Percentiles rank a stretch among this genome's conserved stretches.
Evolutionary conservation across 2,797 vertebrate species (phyloP).

Genomic region (Crenuchus spilurus): DNA sequence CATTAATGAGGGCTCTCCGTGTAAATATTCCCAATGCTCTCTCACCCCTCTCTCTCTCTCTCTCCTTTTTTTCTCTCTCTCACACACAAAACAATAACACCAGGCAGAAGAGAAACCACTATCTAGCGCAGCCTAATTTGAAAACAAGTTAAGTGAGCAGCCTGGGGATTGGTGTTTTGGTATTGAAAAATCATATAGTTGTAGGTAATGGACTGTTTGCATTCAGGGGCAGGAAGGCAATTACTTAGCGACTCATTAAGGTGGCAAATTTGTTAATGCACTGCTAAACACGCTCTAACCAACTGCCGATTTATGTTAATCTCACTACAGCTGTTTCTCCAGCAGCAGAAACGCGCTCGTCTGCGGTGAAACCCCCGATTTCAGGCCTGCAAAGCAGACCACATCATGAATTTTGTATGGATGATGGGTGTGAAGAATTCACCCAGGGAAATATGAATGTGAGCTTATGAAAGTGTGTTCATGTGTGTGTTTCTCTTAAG

Average conservation of each 20-base stretch:
- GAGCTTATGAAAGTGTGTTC: slow-evolving; percentile 18
- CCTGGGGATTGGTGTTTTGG: slow-evolving; percentile 60
- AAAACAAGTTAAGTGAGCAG: slow-evolving; percentile 56
- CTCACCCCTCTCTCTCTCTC: background rate
- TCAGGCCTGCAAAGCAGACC: slow-evolving; percentile 41
- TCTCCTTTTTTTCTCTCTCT: background rate
- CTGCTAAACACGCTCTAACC: slow-evolving; percentile 68
- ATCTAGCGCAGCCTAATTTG: slow-evolving; percentile 47
- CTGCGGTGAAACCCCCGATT: slow-evolving; percentile 50
- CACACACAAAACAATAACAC: slow-evolving; percentile 45
- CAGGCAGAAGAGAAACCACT: slow-evolving; percentile 42
- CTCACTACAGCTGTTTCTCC: slow-evolving; percentile 64
- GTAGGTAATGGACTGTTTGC: slow-evolving; percentile 68
- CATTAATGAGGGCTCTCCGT: slow-evolving; percentile 50
- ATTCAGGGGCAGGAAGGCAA: slow-evolving; percentile 68
- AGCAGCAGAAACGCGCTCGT: slow-evolving; percentile 61
- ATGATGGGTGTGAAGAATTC: slow-evolving; percentile 52
- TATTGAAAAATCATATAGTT: slow-evolving; percentile 65
- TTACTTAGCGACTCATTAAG: slow-evolving; percentile 70
- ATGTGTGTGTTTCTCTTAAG: slow-evolving; percentile 12
- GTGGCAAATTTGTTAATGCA: slow-evolving; percentile 69
- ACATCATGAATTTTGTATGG: slow-evolving; percentile 58
- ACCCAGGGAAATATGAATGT: slow-evolving; percentile 34
- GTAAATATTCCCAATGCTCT: slow-evolving; percentile 36
- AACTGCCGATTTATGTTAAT: slow-evolving; percentile 69